These are phyloP conservation scores for Malacoraja senta DNA, from an alignment of 2,797 vertebrate species.

Conservation along the genomic window DNA sequence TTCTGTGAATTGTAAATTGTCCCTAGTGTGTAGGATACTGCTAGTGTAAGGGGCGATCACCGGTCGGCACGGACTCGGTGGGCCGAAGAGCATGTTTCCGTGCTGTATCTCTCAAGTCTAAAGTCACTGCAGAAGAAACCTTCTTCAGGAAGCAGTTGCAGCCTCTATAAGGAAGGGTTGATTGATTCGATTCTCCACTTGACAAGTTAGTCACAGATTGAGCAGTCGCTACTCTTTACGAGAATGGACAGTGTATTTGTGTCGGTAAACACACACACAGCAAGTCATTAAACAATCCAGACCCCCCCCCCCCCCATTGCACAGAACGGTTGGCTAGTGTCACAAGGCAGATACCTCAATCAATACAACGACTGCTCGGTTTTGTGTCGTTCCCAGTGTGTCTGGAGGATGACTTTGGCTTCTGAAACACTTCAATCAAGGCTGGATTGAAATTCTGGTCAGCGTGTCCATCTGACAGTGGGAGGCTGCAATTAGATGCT, in stretches of 20 bases:
- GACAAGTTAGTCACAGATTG: background rate
- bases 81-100: no score
- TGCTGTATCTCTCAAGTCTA: no score
- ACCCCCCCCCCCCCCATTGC: background rate
- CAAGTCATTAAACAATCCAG: slow-evolving; percentile 2
- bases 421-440: background rate
- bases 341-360: background rate
- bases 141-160: background rate
- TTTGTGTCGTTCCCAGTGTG: background rate
- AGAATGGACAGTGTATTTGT: background rate
- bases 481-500: background rate
- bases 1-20: no score
- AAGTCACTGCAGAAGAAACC: background rate
- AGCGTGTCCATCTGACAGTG: background rate
- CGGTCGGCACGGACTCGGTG: no score
- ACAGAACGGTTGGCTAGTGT: background rate
- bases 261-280: background rate
- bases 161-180: background rate
- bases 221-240: background rate
- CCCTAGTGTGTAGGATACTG: no score
- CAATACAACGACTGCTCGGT: background rate
- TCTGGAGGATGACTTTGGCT: no score
- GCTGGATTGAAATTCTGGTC: background rate
- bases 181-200: background rate
- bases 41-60: no score